phyloP scores from a whole-genome alignment of 2,113 vertebrate species.

The Hyperoodon ampullatus region DNA sequence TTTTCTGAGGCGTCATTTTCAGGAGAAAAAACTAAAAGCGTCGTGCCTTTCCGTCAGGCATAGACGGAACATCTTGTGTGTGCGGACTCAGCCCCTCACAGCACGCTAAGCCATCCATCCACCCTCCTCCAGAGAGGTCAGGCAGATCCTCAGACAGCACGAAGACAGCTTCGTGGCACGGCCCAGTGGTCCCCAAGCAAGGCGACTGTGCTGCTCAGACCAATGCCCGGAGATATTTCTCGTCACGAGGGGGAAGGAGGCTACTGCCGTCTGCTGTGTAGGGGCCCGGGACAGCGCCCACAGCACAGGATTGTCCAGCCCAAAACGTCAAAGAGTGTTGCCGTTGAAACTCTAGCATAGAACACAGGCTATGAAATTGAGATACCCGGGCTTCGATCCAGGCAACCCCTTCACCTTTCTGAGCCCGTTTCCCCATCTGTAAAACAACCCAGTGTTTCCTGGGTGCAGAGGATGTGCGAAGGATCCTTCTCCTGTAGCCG shows the following conservation, averaged over 20 bases:
- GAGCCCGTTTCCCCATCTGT: background rate
- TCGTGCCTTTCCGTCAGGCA: background rate
- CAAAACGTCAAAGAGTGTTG: background rate
- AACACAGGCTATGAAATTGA: background rate
- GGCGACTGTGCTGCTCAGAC: background rate
- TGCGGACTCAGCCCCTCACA: background rate
- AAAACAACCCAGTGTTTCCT: background rate
- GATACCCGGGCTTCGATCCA: background rate
- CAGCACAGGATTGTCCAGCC: background rate
- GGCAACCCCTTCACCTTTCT: background rate
- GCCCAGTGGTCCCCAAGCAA: background rate
- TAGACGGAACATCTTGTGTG: background rate
- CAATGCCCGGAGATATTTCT: background rate
- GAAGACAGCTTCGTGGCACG: background rate
- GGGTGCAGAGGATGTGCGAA: background rate
- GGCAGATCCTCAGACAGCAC: background rate
- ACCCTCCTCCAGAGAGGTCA: background rate
- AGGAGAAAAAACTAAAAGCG: background rate
- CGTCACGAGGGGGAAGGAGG: background rate
- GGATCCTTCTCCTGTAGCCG: background rate
- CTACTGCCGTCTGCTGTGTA: background rate
- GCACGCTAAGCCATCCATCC: background rate
- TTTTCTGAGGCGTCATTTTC: background rate
- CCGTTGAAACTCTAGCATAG: background rate
- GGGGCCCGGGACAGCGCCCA: background rate